phyloP scores from a whole-genome alignment of 2,113 vertebrate genomes.

The Eonycteris spelaea region DNA sequence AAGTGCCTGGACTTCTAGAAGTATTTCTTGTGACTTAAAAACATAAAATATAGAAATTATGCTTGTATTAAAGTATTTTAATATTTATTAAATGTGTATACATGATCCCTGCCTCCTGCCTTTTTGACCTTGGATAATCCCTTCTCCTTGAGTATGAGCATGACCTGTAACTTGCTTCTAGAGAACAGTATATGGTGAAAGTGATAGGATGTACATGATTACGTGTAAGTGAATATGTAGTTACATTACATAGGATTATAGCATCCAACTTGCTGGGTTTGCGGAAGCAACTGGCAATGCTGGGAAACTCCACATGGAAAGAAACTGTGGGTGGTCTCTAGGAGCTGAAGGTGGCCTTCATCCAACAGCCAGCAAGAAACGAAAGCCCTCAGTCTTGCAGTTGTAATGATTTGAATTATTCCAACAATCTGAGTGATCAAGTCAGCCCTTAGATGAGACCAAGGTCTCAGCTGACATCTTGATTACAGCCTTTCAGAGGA shows the following conservation, averaged over 20 bases:
- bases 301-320: background rate
- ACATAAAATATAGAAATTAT: background rate
- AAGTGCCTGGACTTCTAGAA: background rate
- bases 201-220: background rate
- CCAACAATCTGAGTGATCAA: background rate
- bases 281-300: background rate
- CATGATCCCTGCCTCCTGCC: background rate
- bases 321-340: background rate
- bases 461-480: background rate
- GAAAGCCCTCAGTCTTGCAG: background rate
- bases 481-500: background rate
- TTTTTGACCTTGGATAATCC: background rate
- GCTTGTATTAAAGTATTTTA: background rate
- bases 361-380: background rate
- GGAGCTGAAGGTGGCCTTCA: background rate
- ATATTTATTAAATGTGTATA: background rate
- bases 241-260: background rate
- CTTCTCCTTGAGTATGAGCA: background rate
- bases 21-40: constrained; percentile 14
- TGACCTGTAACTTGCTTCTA: background rate
- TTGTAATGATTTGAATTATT: background rate
- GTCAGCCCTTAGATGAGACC: background rate
- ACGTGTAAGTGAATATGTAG: background rate
- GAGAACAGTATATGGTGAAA: background rate
- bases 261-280: background rate